These are phyloP conservation scores for Lottia scabra DNA, from an alignment of 2,888 invertebrate species.

Conservation along the genomic window DNA sequence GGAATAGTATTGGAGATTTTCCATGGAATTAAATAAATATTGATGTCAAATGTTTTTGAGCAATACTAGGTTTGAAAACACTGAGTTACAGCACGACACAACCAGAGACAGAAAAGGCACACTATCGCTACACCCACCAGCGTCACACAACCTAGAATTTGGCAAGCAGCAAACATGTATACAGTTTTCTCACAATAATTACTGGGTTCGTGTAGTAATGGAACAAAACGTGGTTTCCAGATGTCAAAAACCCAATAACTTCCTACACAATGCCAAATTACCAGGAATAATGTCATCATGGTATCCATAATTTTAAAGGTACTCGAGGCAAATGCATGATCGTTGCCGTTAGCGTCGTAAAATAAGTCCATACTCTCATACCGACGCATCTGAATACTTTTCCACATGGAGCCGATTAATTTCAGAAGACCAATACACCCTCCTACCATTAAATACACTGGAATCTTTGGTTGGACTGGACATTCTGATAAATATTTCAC, in stretches of 20 bases:
- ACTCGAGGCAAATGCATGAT: conserved; percentile 67
- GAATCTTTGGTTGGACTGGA: conserved; percentile 81
- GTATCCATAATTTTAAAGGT: conserved; percentile 77
- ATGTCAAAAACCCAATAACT: conserved; percentile 84
- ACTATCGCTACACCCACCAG: conserved; percentile 68
- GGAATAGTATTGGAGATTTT: too few relatives aligned
- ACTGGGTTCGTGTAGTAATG: conserved; percentile 81
- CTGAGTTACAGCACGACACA: conserved; percentile 15
- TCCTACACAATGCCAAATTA: conserved; percentile 82
- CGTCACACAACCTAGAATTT: conserved; percentile 79
- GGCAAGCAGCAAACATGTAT: conserved; percentile 82
- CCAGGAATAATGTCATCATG: conserved; percentile 77
- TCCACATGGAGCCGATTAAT: conserved; percentile 74
- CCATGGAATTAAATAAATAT: too few relatives aligned
- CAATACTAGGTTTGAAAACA: neutral
- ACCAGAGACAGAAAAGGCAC: conserved; percentile 22
- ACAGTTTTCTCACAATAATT: conserved; percentile 83
- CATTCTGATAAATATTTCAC: conserved; percentile 84
- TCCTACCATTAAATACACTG: conserved; percentile 86
- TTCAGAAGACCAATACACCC: conserved; percentile 82
- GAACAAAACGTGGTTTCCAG: conserved; percentile 82
- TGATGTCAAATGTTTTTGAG: too few relatives aligned
- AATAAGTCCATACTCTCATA: conserved; percentile 67
- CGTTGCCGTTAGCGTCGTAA: conserved; percentile 49
- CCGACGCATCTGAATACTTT: conserved; percentile 76